Percentiles rank a stretch among this genome's conserved stretches.
Conservation (phyloP, 2,113 vertebrate species). For the Mesoclemmys tuberculata region DNA sequence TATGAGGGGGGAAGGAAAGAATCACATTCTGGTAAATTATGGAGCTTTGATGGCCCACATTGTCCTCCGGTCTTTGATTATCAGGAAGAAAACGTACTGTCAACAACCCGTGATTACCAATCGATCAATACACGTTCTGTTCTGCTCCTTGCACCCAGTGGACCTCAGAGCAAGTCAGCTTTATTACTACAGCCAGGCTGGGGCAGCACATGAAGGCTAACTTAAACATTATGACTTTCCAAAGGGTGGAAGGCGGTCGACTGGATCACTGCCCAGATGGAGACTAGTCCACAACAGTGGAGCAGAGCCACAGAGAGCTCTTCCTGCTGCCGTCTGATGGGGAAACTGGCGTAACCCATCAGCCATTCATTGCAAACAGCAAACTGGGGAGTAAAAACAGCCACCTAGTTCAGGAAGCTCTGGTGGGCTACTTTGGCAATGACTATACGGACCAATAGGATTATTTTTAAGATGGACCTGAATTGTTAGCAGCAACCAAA, state of each 20-base stretch:
- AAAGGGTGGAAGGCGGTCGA: no score
- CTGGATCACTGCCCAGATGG: neutral
- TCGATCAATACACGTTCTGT: neutral
- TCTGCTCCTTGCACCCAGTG: neutral
- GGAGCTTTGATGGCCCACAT: neutral
- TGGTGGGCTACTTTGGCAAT: neutral
- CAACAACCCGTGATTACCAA: neutral
- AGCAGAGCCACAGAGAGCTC: neutral
- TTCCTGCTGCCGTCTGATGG: neutral
- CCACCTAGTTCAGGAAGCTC: neutral
- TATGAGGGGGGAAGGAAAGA: neutral
- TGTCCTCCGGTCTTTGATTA: neutral
- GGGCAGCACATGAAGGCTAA: accelerated
- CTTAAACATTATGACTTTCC: neutral
- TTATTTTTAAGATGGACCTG: neutral
- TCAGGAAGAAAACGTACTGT: neutral
- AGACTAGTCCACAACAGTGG: neutral
- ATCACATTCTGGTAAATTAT: neutral
- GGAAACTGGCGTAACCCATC: neutral
- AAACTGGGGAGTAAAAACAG: neutral
- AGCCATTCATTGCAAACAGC: neutral
- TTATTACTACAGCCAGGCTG: neutral
- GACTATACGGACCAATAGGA: neutral
- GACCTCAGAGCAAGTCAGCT: neutral
- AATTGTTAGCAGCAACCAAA: neutral